Conservation (phyloP, 2,888 invertebrate genomes). For the Megamerina dolium region DNA sequence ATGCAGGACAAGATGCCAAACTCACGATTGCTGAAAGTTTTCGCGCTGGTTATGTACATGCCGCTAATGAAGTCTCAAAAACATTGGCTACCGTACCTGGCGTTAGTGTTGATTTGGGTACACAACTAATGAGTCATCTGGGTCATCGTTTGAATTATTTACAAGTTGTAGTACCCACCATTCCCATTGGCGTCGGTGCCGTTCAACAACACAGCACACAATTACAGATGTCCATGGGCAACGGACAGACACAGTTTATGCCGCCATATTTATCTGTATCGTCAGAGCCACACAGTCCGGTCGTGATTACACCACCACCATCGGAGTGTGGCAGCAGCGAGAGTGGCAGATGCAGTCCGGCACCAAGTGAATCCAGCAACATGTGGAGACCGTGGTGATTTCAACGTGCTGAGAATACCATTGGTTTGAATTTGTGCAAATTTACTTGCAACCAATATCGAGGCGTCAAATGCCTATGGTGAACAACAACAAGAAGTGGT, state of each 20-base stretch:
- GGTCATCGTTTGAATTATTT: conserved; percentile 71
- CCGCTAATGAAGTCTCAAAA: conserved; percentile 82
- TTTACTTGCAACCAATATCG: no score
- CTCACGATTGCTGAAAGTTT: conserved; percentile 63
- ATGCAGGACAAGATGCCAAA: conserved; percentile 34
- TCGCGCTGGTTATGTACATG: conserved; percentile 83
- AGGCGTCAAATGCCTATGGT: no score
- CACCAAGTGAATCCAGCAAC: conserved; percentile 42
- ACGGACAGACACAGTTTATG: conserved; percentile 13
- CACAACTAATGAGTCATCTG: conserved; percentile 84
- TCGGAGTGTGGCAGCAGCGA: conserved; percentile 47
- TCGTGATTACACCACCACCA: conserved; percentile 44
- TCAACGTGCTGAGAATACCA: conserved; percentile 3
- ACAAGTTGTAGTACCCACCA: conserved; percentile 46
- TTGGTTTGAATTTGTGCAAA: conserved; percentile 11
- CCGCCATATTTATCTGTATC: conserved; percentile 8
- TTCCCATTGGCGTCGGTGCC: conserved; percentile 18
- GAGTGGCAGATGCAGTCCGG: conserved; percentile 45
- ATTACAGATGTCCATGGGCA: conserved; percentile 13
- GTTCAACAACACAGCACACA: conserved; percentile 18
- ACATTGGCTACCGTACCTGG: conserved; percentile 80
- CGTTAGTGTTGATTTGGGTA: conserved; percentile 80
- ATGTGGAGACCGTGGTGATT: conserved; percentile 49
- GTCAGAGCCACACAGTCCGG: conserved; percentile 21
- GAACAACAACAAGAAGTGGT: no score